Percentiles rank a stretch among this genome's conserved stretches.
These are phyloP conservation scores for Prochilodus magdalenae DNA, from an alignment of 2,113 vertebrate species.

Conservation along the genomic window DNA sequence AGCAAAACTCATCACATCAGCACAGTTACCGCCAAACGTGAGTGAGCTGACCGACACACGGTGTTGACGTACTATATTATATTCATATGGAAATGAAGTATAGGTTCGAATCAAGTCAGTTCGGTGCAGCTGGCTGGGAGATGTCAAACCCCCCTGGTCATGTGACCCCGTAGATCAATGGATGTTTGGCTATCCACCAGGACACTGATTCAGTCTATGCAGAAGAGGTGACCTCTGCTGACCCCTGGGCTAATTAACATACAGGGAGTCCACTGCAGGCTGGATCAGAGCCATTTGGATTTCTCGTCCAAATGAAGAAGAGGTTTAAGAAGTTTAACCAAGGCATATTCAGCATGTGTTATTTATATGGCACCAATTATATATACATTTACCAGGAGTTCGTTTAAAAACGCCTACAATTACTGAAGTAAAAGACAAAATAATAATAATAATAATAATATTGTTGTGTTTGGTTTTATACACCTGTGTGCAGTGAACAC, in stretches of 20 bases:
- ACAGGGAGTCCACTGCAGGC: conserved; percentile 16
- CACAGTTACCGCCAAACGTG: too few relatives aligned
- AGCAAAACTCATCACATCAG: too few relatives aligned
- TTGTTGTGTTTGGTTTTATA: too few relatives aligned
- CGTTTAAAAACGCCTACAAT: too few relatives aligned
- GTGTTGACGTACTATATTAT: neutral
- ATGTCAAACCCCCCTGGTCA: neutral
- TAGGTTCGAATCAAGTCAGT: neutral
- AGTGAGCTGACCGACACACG: neutral
- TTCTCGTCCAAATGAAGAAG: neutral
- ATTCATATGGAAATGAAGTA: neutral
- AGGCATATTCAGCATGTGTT: too few relatives aligned
- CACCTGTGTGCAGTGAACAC: too few relatives aligned
- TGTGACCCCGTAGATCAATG: conserved; percentile 38
- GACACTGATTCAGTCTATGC: conserved; percentile 35
- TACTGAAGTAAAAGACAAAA: too few relatives aligned
- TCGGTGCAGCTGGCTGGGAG: neutral
- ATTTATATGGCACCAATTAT: too few relatives aligned
- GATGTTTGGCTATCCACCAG: neutral
- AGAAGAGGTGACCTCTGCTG: conserved; percentile 9
- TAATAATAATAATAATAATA: too few relatives aligned
- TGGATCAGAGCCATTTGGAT: neutral
- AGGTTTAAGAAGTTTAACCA: neutral
- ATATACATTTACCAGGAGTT: too few relatives aligned
- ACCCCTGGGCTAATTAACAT: conserved; percentile 44